Evolutionary conservation across 2,797 vertebrate genomes (phyloP), one percentile per base, ranked within the genome.

Genomic region (Pteropus rufus): DNA sequence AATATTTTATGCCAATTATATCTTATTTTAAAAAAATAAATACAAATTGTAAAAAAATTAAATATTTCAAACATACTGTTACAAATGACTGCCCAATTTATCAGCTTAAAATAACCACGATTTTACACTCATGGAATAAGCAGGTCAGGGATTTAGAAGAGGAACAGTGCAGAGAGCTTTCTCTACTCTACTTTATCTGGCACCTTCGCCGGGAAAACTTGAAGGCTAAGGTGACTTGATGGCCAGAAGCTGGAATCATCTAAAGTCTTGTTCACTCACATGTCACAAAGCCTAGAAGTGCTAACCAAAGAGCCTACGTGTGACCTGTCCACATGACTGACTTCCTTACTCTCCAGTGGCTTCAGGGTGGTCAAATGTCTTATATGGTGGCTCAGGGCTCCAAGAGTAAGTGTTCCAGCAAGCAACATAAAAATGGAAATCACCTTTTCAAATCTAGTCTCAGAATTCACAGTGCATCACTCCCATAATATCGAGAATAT

Each of bases 1-100:
- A 65, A 34, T 31, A 62, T 46, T 94, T 49, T 49, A 36, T 73
- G 19, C 44, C 69, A n/a, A 82, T 62, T 64, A 36, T 77, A 18
- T 49, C 15, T 49, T 49, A 49, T 49, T 49, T 49, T 36, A 36
- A 44, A 81, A 79, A 58, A 21, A 67, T 62, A 49, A 49, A 49
- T 49, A 49, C 49, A 49, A 49, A 49, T 49, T 16, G 58, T 26
- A 23, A 93, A 93, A 84, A 49, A 54, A 21, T 29, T 19, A 93
- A 89, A 54, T 92, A 76, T 97, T 84, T 81, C 46, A 93, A 96
- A 86, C 39, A 76, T 49, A 64, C 16, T 93, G 6, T 76, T 94
- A 79, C 10, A 80, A 96, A 41, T 41, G 14, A 49, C 16, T 41
- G 64, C 3, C 5, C 18, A 87, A 31, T 29, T 92, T 72, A 88